phyloP scores from a whole-genome alignment of 2,797 vertebrate genomes.

The Cephalopachus bancanus region DNA sequence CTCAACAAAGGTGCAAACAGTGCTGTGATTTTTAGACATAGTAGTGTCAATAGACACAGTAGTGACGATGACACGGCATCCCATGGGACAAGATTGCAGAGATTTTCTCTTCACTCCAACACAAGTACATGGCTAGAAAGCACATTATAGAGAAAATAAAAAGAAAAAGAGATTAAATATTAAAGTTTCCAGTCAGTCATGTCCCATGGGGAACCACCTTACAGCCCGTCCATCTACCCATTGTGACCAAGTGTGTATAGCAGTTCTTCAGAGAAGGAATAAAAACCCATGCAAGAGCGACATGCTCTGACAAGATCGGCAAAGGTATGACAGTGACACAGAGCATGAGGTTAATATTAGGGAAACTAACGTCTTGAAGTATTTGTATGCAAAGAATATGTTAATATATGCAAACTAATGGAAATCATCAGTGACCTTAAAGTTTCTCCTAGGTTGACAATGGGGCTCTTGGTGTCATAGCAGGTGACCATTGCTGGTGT shows the following conservation, averaged over 20 bases:
- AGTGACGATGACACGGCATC: not conserved
- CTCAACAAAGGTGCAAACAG: constrained; percentile 16
- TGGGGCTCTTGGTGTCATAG: not conserved
- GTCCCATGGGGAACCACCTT: not conserved
- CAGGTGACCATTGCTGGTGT: constrained; percentile 29
- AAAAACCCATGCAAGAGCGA: not conserved
- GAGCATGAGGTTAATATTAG: not conserved
- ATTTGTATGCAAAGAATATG: constrained; percentile 69
- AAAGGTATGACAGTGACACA: not conserved
- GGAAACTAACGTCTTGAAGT: constrained; percentile 63
- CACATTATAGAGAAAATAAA: constrained; percentile 31
- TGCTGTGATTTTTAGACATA: constrained; percentile 12
- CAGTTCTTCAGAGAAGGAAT: not conserved
- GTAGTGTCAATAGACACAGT: not conserved
- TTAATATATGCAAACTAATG: constrained; percentile 80
- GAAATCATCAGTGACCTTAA: constrained; percentile 79
- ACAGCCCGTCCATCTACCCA: not conserved
- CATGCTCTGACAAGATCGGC: not conserved
- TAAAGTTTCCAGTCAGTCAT: constrained; percentile 37
- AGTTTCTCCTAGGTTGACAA: constrained; percentile 45
- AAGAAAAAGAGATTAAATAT: constrained; percentile 63
- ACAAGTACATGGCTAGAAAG: constrained; percentile 8
- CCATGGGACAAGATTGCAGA: not conserved
- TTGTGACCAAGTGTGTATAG: not conserved
- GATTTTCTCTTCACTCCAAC: constrained; percentile 42